These are phyloP conservation scores for Imbricaverruca yamaguchii DNA, from an alignment of 2,888 invertebrate species.

Conservation along the genomic window DNA sequence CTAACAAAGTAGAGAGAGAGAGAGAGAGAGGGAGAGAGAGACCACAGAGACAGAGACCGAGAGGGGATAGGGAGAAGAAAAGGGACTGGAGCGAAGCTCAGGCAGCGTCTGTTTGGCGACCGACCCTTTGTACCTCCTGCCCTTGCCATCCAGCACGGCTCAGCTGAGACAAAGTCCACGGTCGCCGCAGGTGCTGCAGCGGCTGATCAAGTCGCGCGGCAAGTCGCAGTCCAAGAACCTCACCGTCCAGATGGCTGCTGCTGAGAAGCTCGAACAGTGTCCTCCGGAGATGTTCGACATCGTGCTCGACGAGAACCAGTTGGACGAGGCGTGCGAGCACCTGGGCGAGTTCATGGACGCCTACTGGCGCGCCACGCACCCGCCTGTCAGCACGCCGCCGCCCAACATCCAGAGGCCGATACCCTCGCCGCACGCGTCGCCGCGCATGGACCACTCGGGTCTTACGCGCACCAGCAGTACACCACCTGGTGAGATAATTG, in stretches of 20 bases:
- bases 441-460: conserved; percentile 13
- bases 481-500: neutral
- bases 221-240: conserved; percentile 96
- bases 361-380: conserved; percentile 98
- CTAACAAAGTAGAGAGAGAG: no score
- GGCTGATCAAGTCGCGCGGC: conserved; percentile 96
- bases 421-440: conserved; percentile 31
- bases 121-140: no score
- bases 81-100: no score
- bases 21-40: no score
- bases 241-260: conserved; percentile 98
- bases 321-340: conserved; percentile 94
- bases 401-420: conserved; percentile 32
- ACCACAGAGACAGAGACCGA: no score
- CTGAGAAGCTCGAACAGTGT: conserved; percentile 97
- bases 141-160: no score
- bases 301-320: conserved; percentile 93
- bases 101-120: no score
- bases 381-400: conserved; percentile 63
- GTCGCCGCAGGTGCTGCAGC: conserved; percentile 55
- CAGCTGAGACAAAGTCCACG: neutral
- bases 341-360: conserved; percentile 96
- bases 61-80: no score
- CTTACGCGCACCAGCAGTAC: neutral
- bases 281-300: conserved; percentile 94